These are phyloP conservation scores for Luehdorfia chinensis DNA, from an alignment of 1,140 invertebrate species.

Conservation along the genomic window DNA sequence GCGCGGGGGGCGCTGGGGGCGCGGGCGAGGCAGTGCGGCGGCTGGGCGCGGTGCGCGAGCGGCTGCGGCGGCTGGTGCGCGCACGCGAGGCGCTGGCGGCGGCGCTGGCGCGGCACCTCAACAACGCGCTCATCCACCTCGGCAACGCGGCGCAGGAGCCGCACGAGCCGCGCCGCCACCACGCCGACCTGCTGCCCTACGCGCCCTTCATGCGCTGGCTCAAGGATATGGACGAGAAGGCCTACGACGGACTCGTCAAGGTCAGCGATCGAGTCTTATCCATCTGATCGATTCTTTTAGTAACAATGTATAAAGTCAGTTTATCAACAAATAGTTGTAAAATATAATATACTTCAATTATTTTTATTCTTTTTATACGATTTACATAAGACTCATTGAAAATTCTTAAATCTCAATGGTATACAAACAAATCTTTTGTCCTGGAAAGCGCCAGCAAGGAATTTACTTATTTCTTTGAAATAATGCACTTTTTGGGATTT, in stretches of 20 bases:
- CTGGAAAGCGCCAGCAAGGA: too few relatives aligned
- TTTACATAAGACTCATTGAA: too few relatives aligned
- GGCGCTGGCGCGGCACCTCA: constrained; percentile 90
- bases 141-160: constrained; percentile 69
- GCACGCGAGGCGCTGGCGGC: constrained; percentile 87
- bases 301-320: too few relatives aligned
- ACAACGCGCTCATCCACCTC: constrained; percentile 95
- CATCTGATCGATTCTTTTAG: too few relatives aligned
- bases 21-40: constrained; percentile 26
- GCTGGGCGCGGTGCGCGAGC: constrained; percentile 89
- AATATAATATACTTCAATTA: too few relatives aligned
- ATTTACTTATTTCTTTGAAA: too few relatives aligned
- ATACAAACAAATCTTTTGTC: too few relatives aligned
- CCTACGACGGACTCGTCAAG: constrained; percentile 87
- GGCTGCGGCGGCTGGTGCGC: constrained; percentile 90
- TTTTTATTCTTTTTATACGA: too few relatives aligned
- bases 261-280: too few relatives aligned
- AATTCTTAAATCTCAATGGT: too few relatives aligned
- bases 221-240: constrained; percentile 89
- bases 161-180: constrained; percentile 80
- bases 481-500: too few relatives aligned
- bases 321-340: too few relatives aligned
- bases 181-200: constrained; percentile 90
- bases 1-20: not conserved
- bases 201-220: constrained; percentile 94